Conservation (phyloP, 2,888 invertebrate species). For the Kryphioiulus occultus region DNA sequence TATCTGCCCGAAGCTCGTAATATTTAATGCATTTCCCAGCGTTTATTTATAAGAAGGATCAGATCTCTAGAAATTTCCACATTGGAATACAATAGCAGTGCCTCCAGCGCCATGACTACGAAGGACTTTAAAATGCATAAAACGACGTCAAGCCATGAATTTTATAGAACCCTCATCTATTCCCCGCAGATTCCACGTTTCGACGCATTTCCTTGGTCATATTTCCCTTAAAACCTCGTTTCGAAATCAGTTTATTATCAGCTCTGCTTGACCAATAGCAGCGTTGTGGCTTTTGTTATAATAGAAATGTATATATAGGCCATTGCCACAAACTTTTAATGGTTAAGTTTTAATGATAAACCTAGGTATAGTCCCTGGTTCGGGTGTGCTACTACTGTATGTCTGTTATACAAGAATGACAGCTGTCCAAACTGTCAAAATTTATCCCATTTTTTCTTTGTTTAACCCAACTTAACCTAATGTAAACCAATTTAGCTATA, state of each 20-base stretch:
- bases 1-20: conserved; percentile 20
- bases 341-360: not conserved
- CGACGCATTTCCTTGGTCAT: not conserved
- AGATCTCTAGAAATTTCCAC: conserved; percentile 7
- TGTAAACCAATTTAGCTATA: too few species aligned
- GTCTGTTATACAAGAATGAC: too few species aligned
- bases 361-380: too few species aligned
- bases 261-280: not conserved
- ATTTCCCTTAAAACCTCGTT: not conserved
- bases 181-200: not conserved
- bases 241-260: not conserved
- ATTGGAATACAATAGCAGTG: not conserved
- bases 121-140: conserved; percentile 7
- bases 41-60: conserved; percentile 36
- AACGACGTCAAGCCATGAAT: conserved; percentile 11
- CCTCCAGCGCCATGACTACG: not conserved
- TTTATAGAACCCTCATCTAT: not conserved
- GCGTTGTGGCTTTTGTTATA: not conserved
- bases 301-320: not conserved
- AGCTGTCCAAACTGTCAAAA: too few species aligned
- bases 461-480: too few species aligned
- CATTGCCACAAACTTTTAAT: not conserved
- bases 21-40: conserved; percentile 34
- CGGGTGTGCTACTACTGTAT: too few species aligned
- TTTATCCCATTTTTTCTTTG: too few species aligned